Conservation (phyloP, 2,113 vertebrate genomes). For the Aythya baeri region DNA sequence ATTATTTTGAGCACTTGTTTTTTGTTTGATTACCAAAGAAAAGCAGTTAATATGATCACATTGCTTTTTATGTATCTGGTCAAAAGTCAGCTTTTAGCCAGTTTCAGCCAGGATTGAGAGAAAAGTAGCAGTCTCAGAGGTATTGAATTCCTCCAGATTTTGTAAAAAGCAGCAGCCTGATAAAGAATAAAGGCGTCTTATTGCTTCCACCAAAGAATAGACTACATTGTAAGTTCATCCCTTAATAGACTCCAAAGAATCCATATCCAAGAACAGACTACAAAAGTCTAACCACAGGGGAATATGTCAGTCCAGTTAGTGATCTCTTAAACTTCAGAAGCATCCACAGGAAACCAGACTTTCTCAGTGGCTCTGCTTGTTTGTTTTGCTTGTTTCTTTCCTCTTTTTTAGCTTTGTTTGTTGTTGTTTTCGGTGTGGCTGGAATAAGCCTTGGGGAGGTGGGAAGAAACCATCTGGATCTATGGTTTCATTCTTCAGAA, state of each 20-base stretch:
- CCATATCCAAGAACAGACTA: neutral
- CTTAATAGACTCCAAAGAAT: neutral
- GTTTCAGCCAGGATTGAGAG: neutral
- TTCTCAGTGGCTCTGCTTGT: neutral
- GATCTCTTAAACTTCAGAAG: neutral
- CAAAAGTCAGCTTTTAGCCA: neutral
- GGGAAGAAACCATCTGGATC: constrained; percentile 54
- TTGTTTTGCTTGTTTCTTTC: neutral
- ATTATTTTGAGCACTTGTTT: constrained; percentile 18
- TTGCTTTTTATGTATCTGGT: neutral
- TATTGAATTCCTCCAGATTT: neutral
- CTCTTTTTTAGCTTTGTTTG: neutral
- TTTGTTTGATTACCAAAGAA: neutral
- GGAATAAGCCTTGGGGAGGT: constrained; percentile 3
- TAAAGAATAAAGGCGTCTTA: neutral
- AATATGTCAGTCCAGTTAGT: neutral
- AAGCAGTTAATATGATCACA: neutral
- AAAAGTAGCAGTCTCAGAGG: neutral
- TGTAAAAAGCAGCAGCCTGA: neutral
- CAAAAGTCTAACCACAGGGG: neutral
- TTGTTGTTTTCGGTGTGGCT: constrained; percentile 51
- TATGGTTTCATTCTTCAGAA: constrained; percentile 4
- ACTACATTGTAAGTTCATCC: neutral
- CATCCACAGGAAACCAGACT: neutral
- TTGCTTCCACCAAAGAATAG: neutral